Percentiles rank a stretch among this genome's conserved stretches.
phyloP scores from a whole-genome alignment of 2,797 vertebrate species.

The Gephyroberyx darwinii region DNA sequence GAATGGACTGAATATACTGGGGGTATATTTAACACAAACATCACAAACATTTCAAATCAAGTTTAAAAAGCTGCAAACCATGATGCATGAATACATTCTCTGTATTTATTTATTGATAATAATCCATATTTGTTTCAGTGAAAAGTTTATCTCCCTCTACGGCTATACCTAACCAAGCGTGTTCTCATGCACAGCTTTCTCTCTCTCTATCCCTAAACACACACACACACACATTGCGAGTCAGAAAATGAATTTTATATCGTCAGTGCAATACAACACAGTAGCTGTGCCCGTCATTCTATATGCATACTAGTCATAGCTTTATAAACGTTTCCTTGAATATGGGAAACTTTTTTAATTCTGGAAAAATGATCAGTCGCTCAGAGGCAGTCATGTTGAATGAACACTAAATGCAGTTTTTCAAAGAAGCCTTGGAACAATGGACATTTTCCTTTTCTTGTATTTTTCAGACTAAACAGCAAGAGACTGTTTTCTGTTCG shows the following conservation, averaged over 20 bases:
- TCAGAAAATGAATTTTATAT: slow-evolving; percentile 14
- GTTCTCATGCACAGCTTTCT: neutral
- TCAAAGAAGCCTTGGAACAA: neutral
- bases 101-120: neutral
- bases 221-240: neutral
- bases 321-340: neutral
- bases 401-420: neutral
- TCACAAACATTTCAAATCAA: no score
- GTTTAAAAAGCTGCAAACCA: neutral
- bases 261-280: neutral
- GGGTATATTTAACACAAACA: no score
- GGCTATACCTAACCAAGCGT: neutral
- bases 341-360: neutral
- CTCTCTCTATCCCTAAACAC: neutral
- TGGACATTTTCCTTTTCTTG: no score
- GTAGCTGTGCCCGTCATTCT: neutral
- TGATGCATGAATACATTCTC: neutral
- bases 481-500: no score
- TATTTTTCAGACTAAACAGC: no score
- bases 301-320: no score
- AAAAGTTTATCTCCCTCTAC: neutral
- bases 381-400: neutral
- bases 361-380: neutral
- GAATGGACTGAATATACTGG: no score
- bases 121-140: neutral